Evolutionary conservation across 2,797 vertebrate species (phyloP).

Genomic region (Chanos chanos): DNA sequence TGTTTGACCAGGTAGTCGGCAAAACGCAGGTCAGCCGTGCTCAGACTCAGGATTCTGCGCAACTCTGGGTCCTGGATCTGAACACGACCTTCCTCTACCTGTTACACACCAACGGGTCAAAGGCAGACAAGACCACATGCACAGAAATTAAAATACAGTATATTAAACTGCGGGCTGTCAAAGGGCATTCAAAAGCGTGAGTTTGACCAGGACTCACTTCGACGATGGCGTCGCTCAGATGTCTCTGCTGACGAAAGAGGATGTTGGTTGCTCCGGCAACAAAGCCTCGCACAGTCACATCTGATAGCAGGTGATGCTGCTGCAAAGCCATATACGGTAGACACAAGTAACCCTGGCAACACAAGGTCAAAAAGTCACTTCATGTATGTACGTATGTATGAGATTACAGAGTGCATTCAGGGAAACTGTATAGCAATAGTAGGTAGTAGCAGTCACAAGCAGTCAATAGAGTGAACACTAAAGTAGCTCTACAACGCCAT

Average conservation of each 20-base stretch:
- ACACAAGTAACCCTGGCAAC: constrained; percentile 89
- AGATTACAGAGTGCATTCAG: no score
- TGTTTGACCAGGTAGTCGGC: constrained; percentile 92
- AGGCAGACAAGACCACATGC: no score
- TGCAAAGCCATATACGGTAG: constrained; percentile 97
- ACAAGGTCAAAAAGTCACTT: constrained; percentile 4
- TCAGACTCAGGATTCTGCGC: constrained; percentile 81
- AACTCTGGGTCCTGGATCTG: constrained; percentile 92
- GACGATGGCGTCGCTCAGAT: constrained; percentile 90
- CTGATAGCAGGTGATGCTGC: constrained; percentile 95
- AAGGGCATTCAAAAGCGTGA: background rate
- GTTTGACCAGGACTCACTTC: constrained; percentile 79
- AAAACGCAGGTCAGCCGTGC: constrained; percentile 93
- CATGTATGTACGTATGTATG: background rate
- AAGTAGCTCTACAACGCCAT: no score
- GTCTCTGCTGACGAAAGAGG: constrained; percentile 94
- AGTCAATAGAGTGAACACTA: no score
- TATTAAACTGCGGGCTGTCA: no score
- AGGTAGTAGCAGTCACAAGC: no score
- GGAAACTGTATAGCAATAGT: no score
- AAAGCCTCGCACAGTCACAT: constrained; percentile 88
- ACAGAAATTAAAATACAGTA: background rate
- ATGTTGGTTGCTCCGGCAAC: constrained; percentile 96
- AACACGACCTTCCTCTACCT: constrained; percentile 89
- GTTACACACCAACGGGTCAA: background rate